Evolutionary conservation across 2,888 invertebrate genomes (phyloP).

Genomic region (Hypomecis punctinalis): DNA sequence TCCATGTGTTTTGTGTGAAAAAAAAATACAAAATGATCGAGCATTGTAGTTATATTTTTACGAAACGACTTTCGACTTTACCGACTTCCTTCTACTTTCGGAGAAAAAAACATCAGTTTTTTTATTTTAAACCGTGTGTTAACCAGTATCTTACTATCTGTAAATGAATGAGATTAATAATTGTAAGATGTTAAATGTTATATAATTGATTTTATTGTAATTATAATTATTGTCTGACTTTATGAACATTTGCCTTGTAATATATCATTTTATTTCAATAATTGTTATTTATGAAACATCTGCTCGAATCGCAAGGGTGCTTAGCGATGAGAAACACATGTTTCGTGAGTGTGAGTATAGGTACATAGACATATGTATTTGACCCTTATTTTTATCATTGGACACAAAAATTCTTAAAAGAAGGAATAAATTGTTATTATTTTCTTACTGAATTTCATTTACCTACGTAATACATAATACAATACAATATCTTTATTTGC

Average conservation of each 20-base stretch:
- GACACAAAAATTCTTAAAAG: slow-evolving; percentile 50
- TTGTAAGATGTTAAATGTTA: background rate
- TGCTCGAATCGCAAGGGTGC: slow-evolving; percentile 71
- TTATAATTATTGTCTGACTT: slow-evolving; percentile 15
- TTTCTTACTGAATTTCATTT: slow-evolving; percentile 38
- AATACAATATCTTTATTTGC: no score
- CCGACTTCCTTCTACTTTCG: slow-evolving; percentile 68
- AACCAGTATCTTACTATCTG: background rate
- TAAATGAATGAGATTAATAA: background rate
- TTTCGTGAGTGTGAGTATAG: slow-evolving; percentile 51
- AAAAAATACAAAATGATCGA: slow-evolving; percentile 60
- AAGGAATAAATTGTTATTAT: slow-evolving; percentile 79
- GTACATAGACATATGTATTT: slow-evolving; percentile 22
- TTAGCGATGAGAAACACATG: slow-evolving; percentile 63
- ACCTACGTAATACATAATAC: no score
- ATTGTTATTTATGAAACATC: slow-evolving; percentile 52
- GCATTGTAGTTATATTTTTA: slow-evolving; percentile 72
- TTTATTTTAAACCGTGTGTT: slow-evolving; percentile 8
- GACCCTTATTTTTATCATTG: slow-evolving; percentile 30
- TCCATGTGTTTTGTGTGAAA: slow-evolving; percentile 58
- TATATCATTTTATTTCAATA: slow-evolving; percentile 14
- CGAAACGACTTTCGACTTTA: slow-evolving; percentile 78
- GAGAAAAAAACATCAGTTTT: slow-evolving; percentile 6
- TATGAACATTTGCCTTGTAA: slow-evolving; percentile 16
- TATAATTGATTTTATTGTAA: slow-evolving; percentile 22